These are phyloP conservation scores for Megaceryle torquata DNA, from an alignment of 2,113 vertebrate genomes.

Conservation along the genomic window DNA sequence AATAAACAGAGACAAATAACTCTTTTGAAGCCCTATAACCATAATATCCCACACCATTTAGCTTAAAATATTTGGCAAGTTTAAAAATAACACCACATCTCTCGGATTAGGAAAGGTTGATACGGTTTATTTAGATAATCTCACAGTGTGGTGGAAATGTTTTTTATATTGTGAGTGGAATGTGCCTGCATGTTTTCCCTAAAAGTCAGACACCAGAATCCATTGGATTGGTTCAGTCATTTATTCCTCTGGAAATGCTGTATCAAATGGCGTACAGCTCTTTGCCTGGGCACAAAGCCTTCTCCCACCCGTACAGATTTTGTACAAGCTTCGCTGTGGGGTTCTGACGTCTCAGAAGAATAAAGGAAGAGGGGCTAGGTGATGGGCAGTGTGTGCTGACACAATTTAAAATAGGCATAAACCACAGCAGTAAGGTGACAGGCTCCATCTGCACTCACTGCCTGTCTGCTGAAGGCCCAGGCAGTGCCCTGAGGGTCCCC, in stretches of 20 bases:
- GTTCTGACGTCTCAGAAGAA: background rate
- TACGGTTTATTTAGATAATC: constrained; percentile 51
- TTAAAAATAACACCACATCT: constrained; percentile 65
- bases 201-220: background rate
- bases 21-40: constrained; percentile 53
- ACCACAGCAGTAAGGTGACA: background rate
- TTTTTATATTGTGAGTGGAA: constrained; percentile 21
- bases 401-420: background rate
- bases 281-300: background rate
- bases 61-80: constrained; percentile 42
- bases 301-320: background rate
- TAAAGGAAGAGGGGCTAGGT: background rate
- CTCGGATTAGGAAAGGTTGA: constrained; percentile 47
- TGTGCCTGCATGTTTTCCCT: constrained; percentile 21
- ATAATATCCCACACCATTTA: constrained; percentile 57
- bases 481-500: rapidly evolving
- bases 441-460: background rate
- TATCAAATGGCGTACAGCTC: background rate
- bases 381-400: background rate
- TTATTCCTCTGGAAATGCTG: background rate
- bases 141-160: background rate
- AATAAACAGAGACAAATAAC: constrained; percentile 78
- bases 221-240: background rate
- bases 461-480: background rate
- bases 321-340: background rate